phyloP scores from a whole-genome alignment of 2,113 vertebrate species.

The Brachirus orientalis region DNA sequence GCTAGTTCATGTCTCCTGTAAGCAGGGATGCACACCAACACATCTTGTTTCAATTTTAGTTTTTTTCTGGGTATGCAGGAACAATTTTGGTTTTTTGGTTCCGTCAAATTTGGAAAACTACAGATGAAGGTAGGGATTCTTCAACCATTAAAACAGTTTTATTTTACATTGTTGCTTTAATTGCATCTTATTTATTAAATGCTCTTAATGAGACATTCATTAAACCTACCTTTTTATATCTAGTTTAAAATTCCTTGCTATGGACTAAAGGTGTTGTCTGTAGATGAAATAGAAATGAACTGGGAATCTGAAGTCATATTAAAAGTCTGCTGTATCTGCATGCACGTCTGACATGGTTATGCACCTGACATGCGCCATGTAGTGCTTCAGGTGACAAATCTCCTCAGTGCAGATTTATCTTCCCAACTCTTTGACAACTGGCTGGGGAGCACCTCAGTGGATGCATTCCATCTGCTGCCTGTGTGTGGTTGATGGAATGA shows the following conservation, averaged over 20 bases:
- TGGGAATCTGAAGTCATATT: constrained; percentile 39
- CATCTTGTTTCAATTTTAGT: background rate
- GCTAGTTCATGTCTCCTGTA: constrained; percentile 4
- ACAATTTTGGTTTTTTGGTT: no score
- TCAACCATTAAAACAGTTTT: background rate
- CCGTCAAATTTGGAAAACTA: background rate
- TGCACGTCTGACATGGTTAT: constrained; percentile 63
- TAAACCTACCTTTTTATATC: constrained; percentile 1
- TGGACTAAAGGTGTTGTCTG: constrained; percentile 25
- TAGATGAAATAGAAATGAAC: constrained; percentile 41
- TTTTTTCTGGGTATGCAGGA: no score
- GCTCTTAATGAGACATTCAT: background rate
- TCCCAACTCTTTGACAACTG: constrained; percentile 64
- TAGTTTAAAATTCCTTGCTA: constrained; percentile 5
- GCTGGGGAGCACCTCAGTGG: constrained; percentile 75
- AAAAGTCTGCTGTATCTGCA: constrained; percentile 48
- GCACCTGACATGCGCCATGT: constrained; percentile 61
- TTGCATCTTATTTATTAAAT: constrained; percentile 2
- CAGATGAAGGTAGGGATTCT: background rate
- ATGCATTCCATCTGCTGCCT: constrained; percentile 63
- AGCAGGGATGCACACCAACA: background rate
- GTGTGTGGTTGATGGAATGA: constrained; percentile 76
- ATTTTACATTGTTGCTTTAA: background rate
- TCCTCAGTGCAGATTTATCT: constrained; percentile 72
- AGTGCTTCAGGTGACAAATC: constrained; percentile 67